Conservation (phyloP, 2,113 vertebrate genomes). For the Paradoxurus hermaphroditus region DNA sequence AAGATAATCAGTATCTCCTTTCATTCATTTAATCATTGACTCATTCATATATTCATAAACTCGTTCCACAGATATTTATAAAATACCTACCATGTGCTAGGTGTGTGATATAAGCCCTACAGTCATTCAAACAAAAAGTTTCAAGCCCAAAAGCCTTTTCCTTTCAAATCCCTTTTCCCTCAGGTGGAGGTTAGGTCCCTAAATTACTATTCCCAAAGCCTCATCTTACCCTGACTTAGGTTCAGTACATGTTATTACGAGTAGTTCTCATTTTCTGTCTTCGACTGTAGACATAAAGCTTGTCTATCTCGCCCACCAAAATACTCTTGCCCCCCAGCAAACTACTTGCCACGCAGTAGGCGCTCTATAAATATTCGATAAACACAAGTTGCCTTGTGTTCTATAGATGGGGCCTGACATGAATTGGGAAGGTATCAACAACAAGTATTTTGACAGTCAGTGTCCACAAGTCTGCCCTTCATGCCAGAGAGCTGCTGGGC, state of each 20-base stretch:
- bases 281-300: background rate
- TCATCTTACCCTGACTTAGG: background rate
- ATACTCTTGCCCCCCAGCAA: background rate
- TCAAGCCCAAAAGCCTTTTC: background rate
- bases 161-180: background rate
- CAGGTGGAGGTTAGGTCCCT: background rate
- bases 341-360: background rate
- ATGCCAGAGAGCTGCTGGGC: background rate
- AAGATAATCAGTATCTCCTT: background rate
- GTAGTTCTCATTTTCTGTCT: background rate
- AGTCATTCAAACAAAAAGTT: background rate
- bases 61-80: background rate
- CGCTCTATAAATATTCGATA: background rate
- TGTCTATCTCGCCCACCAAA: background rate
- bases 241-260: background rate
- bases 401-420: background rate
- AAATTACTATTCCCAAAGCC: background rate
- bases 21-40: background rate
- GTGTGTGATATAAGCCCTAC: background rate
- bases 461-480: background rate
- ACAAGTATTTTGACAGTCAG: background rate
- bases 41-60: background rate
- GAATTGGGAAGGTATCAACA: constrained; percentile 26
- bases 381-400: background rate
- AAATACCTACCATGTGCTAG: background rate